Evolutionary conservation across 2,888 invertebrate species (phyloP), one percentile per base, ranked within the genome.

Genomic region (Petrolisthes manimaculis): DNA sequence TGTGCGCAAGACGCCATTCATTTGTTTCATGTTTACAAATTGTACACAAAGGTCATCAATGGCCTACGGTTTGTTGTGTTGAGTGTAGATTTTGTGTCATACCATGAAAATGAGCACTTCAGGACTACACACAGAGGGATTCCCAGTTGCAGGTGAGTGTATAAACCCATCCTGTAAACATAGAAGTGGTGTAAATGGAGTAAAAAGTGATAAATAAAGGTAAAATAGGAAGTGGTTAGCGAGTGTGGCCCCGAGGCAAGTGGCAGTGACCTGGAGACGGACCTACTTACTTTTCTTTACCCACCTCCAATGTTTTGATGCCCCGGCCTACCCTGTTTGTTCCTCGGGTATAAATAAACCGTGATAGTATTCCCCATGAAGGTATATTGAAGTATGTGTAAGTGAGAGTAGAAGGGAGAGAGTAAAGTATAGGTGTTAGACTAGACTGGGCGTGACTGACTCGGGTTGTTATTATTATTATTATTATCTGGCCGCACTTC

Each of bases 61-160:
- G 81, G 84, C 81, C 84, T 74, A 24, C 79, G 55, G 82, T 75
- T 54, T 21, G 55, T 54, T 8, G 74, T 74, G n/a, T 21, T 55
- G 56, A 74, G 37, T 81, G 78, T 77, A 14, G 75, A n/a, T 71
- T 75, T 75, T 75, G 55, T 54, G 37, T 74, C 18, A 21, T 80
- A 84, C 56, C 75, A 88, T 88, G 88, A 88, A 88, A 84, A 88
- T 88, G 88, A 88, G 80, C 74, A 84, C 88, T 75, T 84, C 88
- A 81, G 88, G 84, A 18, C 84, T 88, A 18, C 88, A 88, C 84
- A 84, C 84, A 18, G 88, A 88, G 82, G 88, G 81, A 18, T 88
- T 88, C 81, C 88, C 88, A n/a, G 84, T 81, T 55, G 88, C 88
- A 88, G 88, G 88, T 88, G 81, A 88, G 88, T 18, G 5, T 8